Percentiles rank a stretch among this genome's conserved stretches.
Evolutionary conservation across 2,797 vertebrate species (phyloP).

Genomic region (Dermochelys coriacea): DNA sequence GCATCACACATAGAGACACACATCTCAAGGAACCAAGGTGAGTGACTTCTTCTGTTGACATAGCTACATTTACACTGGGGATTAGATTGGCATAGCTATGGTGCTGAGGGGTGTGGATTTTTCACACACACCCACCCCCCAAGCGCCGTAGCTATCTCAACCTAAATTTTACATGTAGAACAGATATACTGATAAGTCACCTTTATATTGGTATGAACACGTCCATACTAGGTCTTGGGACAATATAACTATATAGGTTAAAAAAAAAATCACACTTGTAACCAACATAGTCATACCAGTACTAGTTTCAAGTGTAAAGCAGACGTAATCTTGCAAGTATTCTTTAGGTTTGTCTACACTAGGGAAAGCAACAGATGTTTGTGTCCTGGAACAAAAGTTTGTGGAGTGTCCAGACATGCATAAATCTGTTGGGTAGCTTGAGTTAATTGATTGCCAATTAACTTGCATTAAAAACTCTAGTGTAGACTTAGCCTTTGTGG

Average conservation of each 20-base stretch:
- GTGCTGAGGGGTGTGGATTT: no score
- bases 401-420: background rate
- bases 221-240: constrained; percentile 4
- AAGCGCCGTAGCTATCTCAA: no score
- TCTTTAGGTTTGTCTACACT: background rate
- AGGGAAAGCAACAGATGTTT: constrained; percentile 41
- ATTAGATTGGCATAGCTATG: no score
- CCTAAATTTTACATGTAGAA: no score
- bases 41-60: no score
- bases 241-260: background rate
- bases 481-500: background rate
- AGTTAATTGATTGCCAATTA: background rate
- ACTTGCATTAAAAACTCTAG: background rate
- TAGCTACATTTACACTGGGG: no score
- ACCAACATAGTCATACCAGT: background rate
- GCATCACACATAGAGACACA: no score
- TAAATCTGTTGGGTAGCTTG: background rate
- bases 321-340: background rate
- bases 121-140: no score
- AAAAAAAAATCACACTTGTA: background rate
- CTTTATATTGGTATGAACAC: background rate
- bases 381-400: constrained; percentile 53
- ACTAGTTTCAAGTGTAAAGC: constrained; percentile 31
- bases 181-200: no score
- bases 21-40: no score